Evolutionary conservation across 1,140 invertebrate genomes (phyloP).

Genomic region (Pseudomyrmex gracilis): DNA sequence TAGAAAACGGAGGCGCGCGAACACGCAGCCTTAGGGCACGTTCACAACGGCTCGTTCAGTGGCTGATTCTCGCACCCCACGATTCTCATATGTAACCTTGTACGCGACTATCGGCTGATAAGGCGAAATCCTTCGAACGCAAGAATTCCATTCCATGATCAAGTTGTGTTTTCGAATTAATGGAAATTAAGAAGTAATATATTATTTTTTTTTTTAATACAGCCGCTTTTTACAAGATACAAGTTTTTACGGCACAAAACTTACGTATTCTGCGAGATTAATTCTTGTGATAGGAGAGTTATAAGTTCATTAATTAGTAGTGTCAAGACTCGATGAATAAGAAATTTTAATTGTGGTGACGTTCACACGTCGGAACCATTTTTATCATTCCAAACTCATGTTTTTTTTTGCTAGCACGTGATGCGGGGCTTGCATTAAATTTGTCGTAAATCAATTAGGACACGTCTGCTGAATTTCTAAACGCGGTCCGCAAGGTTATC

Average conservation of each 20-base stretch:
- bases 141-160: constrained; percentile 7
- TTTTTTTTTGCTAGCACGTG: background rate
- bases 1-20: constrained; percentile 72
- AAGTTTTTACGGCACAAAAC: no score
- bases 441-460: constrained; percentile 74
- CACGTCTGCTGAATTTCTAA: constrained; percentile 67
- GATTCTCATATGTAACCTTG: constrained; percentile 41
- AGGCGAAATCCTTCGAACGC: constrained; percentile 48
- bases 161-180: background rate
- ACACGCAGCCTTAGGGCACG: constrained; percentile 50
- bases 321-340: background rate
- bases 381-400: background rate
- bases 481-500: constrained; percentile 70
- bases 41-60: constrained; percentile 33
- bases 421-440: constrained; percentile 71
- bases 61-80: constrained; percentile 44
- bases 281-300: background rate
- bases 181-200: no score
- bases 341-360: background rate
- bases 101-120: constrained; percentile 56
- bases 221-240: no score
- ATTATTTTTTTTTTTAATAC: constrained; percentile 22
- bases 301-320: background rate
- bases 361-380: background rate
- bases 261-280: background rate